Evolutionary conservation across 2,113 vertebrate species (phyloP).

Genomic region (Calyptomena viridis): DNA sequence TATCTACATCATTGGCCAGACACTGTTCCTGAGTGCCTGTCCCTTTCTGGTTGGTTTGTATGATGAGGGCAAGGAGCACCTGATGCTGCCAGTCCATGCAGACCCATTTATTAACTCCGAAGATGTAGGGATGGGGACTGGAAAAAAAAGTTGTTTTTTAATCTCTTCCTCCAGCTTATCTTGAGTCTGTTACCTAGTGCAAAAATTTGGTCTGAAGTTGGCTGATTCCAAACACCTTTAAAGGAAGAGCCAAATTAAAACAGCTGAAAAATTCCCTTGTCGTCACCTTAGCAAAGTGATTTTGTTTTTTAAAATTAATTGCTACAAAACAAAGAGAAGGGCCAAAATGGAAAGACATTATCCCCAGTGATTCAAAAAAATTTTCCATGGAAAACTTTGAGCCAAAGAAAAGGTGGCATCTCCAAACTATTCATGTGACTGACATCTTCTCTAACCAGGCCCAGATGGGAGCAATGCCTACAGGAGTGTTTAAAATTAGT

Average conservation of each 20-base stretch:
- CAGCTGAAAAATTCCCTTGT: background rate
- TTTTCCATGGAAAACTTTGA: background rate
- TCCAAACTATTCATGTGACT: background rate
- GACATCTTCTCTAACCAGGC: background rate
- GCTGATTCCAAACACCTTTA: background rate
- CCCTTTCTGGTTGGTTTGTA: background rate
- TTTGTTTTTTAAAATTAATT: background rate
- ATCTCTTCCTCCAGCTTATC: background rate
- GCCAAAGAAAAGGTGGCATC: background rate
- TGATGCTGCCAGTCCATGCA: background rate
- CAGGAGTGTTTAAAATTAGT: slow-evolving; percentile 4
- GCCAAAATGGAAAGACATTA: background rate
- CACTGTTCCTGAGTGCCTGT: background rate
- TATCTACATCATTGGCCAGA: background rate
- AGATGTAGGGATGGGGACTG: background rate
- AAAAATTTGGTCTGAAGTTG: background rate
- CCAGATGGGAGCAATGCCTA: background rate
- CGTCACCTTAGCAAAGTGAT: background rate
- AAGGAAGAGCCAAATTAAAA: background rate
- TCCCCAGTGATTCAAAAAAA: background rate
- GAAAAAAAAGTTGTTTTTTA: background rate
- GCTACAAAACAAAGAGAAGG: background rate
- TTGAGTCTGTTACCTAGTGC: background rate
- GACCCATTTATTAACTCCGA: background rate
- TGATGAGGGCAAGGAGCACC: background rate